Evolutionary conservation across 1,140 invertebrate genomes (phyloP).

Genomic region (Pinna nobilis): DNA sequence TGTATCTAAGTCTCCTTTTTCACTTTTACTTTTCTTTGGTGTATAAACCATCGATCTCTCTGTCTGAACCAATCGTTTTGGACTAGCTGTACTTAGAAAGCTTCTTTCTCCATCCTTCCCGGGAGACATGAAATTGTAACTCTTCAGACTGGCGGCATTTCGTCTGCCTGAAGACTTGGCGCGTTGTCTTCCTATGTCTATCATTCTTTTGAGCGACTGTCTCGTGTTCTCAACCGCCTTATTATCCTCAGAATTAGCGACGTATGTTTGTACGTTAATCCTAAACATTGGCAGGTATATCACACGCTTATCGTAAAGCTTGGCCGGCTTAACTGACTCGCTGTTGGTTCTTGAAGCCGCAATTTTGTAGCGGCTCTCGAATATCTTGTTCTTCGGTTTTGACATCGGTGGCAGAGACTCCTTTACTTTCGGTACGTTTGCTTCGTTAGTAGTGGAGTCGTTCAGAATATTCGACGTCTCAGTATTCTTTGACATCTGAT

Average conservation of each 20-base stretch:
- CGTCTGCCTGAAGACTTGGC: neutral
- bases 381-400: conserved; percentile 38
- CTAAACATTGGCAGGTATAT: conserved; percentile 50
- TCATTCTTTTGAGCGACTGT: conserved; percentile 46
- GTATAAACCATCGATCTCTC: neutral
- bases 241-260: conserved; percentile 35
- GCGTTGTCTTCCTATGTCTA: conserved; percentile 37
- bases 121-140: conserved; percentile 3
- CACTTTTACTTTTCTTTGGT: neutral
- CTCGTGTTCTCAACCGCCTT: conserved; percentile 46
- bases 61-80: conserved; percentile 1
- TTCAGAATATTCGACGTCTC: neutral
- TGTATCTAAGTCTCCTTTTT: neutral
- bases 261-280: conserved; percentile 48
- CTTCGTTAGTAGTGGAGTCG: no score
- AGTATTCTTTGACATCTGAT: neutral
- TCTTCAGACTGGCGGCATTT: conserved; percentile 7
- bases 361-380: conserved; percentile 50
- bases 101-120: neutral
- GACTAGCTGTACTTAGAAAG: neutral
- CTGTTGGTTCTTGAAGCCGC: conserved; percentile 40
- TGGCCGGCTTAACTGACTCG: conserved; percentile 20
- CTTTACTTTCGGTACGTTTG: neutral
- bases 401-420: conserved; percentile 7
- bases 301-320: conserved; percentile 44